A percentile compares a stretch with the other conserved stretches of the same genome.
phyloP scores from a whole-genome alignment of 2,113 vertebrate species.

The Daboia siamensis region DNA sequence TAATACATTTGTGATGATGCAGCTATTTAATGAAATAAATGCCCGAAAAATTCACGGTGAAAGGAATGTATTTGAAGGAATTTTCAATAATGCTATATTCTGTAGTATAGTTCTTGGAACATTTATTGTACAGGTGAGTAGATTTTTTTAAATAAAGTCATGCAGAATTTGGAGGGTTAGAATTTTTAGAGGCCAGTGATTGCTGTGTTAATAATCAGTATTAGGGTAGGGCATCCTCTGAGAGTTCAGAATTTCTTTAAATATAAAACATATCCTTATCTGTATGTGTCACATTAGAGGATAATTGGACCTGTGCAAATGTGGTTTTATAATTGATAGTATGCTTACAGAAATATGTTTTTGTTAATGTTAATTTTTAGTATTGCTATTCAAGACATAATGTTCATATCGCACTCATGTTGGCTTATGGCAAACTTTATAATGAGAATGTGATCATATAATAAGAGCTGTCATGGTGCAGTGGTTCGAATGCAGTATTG shows the following conservation, averaged over 20 bases:
- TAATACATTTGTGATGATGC: constrained; percentile 98
- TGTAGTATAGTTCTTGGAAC: constrained; percentile 96
- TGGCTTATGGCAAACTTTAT: background rate
- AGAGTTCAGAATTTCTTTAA: background rate
- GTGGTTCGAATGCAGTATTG: background rate
- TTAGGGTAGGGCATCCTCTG: background rate
- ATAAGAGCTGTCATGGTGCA: background rate
- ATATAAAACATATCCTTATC: background rate
- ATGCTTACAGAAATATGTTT: background rate
- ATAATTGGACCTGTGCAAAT: background rate
- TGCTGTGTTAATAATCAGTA: background rate
- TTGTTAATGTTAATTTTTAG: background rate
- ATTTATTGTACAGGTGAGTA: constrained; percentile 90
- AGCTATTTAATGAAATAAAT: constrained; percentile 98
- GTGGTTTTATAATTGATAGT: background rate
- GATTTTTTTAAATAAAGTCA: background rate
- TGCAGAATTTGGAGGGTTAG: background rate
- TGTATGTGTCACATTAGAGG: background rate
- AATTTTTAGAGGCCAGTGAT: background rate
- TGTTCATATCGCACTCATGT: background rate
- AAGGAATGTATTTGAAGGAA: constrained; percentile 97
- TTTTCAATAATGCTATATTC: constrained; percentile 98
- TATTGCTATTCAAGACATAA: background rate
- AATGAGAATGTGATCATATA: background rate
- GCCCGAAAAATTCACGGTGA: constrained; percentile 98